phyloP scores from a whole-genome alignment of 2,888 invertebrate genomes.

The Cantharis rufa region DNA sequence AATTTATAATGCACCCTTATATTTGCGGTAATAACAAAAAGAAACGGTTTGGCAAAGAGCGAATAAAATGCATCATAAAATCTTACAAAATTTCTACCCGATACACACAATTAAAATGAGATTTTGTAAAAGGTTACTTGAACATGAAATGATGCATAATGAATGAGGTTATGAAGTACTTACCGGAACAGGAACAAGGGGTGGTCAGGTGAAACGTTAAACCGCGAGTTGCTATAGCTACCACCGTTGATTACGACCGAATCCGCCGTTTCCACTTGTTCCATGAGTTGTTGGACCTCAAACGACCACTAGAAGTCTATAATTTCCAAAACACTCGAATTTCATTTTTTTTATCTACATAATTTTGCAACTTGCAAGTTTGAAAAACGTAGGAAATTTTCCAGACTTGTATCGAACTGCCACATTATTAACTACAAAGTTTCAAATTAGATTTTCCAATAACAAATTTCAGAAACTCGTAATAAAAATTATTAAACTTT shows the following conservation, averaged over 20 bases:
- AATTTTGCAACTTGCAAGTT: neutral
- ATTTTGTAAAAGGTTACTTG: slow-evolving; percentile 41
- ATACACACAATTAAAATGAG: slow-evolving; percentile 41
- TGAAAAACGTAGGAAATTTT: neutral
- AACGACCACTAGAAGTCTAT: slow-evolving; percentile 31
- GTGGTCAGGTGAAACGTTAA: slow-evolving; percentile 46
- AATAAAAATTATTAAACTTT: neutral
- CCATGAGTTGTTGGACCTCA: slow-evolving; percentile 35
- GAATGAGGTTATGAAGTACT: slow-evolving; percentile 44
- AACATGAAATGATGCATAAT: slow-evolving; percentile 44
- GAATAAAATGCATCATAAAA: slow-evolving; percentile 33
- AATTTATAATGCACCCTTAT: slow-evolving; percentile 21
- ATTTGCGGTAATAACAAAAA: slow-evolving; percentile 17
- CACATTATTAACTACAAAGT: neutral
- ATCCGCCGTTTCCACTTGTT: slow-evolving; percentile 39
- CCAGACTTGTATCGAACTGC: neutral
- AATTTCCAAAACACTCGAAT: slow-evolving; percentile 16
- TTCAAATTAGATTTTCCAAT: neutral
- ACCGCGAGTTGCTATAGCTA: slow-evolving; percentile 42
- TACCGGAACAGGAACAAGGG: slow-evolving; percentile 41
- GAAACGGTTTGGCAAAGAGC: slow-evolving; percentile 17
- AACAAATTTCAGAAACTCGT: neutral
- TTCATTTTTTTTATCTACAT: neutral
- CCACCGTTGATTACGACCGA: slow-evolving; percentile 41
- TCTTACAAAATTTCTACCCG: slow-evolving; percentile 31